A percentile compares a stretch with the other conserved stretches of the same genome.
These are phyloP conservation scores for Minunthozetes semirufus DNA, from an alignment of 2,888 invertebrate species.

Conservation along the genomic window DNA sequence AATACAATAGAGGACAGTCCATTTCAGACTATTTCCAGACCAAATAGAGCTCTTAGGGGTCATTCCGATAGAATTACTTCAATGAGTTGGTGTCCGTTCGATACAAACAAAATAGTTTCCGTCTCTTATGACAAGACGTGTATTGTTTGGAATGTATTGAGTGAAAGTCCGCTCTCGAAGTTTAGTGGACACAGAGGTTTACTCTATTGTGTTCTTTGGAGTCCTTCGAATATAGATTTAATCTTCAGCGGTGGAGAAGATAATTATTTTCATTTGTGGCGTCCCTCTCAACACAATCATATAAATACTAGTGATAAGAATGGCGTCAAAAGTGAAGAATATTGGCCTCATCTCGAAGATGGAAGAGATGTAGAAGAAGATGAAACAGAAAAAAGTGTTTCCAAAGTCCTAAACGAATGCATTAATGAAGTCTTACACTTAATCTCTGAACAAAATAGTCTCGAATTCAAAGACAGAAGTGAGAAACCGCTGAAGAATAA, in stretches of 20 bases:
- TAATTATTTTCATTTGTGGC: slow-evolving; percentile 62
- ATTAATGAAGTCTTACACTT: not conserved
- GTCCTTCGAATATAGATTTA: slow-evolving; percentile 56
- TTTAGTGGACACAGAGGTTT: slow-evolving; percentile 56
- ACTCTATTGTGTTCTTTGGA: slow-evolving; percentile 60
- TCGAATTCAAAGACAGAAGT: not conserved
- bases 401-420: not conserved
- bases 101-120: slow-evolving; percentile 55
- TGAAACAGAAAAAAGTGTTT: not conserved
- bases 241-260: slow-evolving; percentile 64
- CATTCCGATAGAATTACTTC: slow-evolving; percentile 32
- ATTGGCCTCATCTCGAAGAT: slow-evolving; percentile 11
- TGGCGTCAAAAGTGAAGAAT: not conserved
- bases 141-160: slow-evolving; percentile 62
- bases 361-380: not conserved
- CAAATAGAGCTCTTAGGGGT: not conserved
- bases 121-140: slow-evolving; percentile 63
- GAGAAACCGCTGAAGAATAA: not conserved
- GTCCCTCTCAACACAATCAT: slow-evolving; percentile 50
- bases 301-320: not conserved
- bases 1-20: not conserved
- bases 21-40: not conserved
- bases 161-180: slow-evolving; percentile 55
- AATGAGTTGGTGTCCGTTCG: slow-evolving; percentile 34
- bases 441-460: not conserved